Conservation (phyloP, 1,140 invertebrate species). For the Procambarus virginalis region DNA sequence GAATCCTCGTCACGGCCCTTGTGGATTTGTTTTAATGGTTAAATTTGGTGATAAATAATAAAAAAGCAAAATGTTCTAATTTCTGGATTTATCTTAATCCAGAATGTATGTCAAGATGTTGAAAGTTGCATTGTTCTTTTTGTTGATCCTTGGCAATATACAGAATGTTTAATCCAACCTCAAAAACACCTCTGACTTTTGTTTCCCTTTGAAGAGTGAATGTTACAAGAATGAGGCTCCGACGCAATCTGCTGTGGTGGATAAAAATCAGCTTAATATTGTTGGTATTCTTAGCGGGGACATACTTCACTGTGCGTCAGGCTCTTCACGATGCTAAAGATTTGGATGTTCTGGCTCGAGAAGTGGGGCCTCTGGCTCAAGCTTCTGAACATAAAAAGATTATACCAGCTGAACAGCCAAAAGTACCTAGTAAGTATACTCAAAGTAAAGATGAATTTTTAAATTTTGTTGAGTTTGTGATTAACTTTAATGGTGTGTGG, state of each 20-base stretch:
- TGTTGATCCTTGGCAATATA: too few species aligned
- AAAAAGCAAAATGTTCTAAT: too few species aligned
- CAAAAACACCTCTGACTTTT: not conserved
- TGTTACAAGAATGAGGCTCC: conserved; percentile 41
- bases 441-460: not conserved
- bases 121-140: too few species aligned
- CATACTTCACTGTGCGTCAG: conserved; percentile 35
- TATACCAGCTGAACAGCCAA: not conserved
- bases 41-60: too few species aligned
- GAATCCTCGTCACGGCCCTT: too few species aligned
- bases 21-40: too few species aligned
- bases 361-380: not conserved
- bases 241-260: conserved; percentile 36
- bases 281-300: conserved; percentile 27
- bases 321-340: conserved; percentile 18
- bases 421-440: not conserved
- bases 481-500: too few species aligned
- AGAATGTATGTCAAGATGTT: too few species aligned
- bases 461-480: too few species aligned
- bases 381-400: not conserved
- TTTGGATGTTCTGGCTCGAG: not conserved
- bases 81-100: too few species aligned
- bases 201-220: not conserved
- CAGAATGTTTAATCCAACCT: too few species aligned
- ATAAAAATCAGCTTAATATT: conserved; percentile 14